These are phyloP conservation scores for Drosophila flavopinicola DNA, from an alignment of 2,888 invertebrate species.

Conservation along the genomic window DNA sequence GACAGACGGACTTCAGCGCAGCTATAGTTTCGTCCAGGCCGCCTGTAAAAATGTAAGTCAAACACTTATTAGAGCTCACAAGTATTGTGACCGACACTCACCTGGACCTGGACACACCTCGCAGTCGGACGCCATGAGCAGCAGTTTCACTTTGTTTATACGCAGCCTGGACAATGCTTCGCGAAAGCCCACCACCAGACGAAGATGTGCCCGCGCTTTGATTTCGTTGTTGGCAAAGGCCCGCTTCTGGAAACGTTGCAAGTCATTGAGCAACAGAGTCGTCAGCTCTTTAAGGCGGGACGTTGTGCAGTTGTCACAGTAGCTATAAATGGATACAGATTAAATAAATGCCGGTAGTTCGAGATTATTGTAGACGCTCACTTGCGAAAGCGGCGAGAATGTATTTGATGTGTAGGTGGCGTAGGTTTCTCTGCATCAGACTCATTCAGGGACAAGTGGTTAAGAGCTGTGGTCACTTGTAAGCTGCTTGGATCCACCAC, in stretches of 20 bases:
- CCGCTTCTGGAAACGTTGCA: slow-evolving; percentile 87
- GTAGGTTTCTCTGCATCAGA: not conserved
- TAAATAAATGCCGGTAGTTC: not conserved
- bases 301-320: slow-evolving; percentile 87
- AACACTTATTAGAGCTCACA: not conserved
- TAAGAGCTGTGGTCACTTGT: slow-evolving; percentile 1
- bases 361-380: slow-evolving; percentile 30
- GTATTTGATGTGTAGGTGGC: slow-evolving; percentile 23
- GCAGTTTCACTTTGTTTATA: slow-evolving; percentile 86
- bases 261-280: slow-evolving; percentile 85
- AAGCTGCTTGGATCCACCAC: not conserved
- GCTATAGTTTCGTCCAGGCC: slow-evolving; percentile 86
- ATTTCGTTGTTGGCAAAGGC: slow-evolving; percentile 86
- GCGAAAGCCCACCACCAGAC: slow-evolving; percentile 87
- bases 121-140: slow-evolving; percentile 88
- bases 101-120: slow-evolving; percentile 84
- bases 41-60: slow-evolving; percentile 81
- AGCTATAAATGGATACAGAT: slow-evolving; percentile 74
- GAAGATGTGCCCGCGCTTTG: slow-evolving; percentile 86
- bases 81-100: slow-evolving; percentile 17
- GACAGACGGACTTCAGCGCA: slow-evolving; percentile 85
- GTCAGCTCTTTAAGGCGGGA: slow-evolving; percentile 85
- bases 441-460: slow-evolving; percentile 2
- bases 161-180: slow-evolving; percentile 87
- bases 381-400: slow-evolving; percentile 81